Base-by-base conservation (phyloP, 2,888 invertebrate genomes). In the Cabera pusaria region DNA sequence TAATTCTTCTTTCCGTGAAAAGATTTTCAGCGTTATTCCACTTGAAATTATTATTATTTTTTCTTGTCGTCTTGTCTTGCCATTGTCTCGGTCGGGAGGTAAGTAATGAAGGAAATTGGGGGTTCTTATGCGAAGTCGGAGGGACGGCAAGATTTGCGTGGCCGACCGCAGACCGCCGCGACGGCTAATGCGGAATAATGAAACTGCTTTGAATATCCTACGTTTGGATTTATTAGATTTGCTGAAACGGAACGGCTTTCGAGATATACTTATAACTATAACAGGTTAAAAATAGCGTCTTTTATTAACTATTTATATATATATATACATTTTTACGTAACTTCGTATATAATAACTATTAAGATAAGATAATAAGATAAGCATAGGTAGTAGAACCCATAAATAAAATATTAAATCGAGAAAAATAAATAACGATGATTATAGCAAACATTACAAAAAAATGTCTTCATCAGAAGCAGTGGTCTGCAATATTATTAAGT, bases 1-100 rank as follows among this genome's bases (percentile, higher is more conserved):
- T 88, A 87, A 85, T 87, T 88, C 84, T 86, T 86, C 81, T 84
- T 84, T 75, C 80, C 74, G 73, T 88, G 87, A 88, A 88, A 88
- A 87, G 88, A 86, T 86, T 87, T 86, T 85, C 86, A 87, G 86
- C 85, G 82, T 84, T 87, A 85, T 85, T 87, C 88, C 87, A 88
- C 88, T 88, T 88, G 87, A 88, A 85, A 86, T 88, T 88, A 86
- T 87, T 86, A 84, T 86, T 72, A 62, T 78, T 83, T 85, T 85
- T 86, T 85, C 83, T 78, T 80, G 81, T 81, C 81, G 73, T 83
- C 79, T 36, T 41, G 78, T 88, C 86, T 85, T 87, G 75, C 87
- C 72, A 89, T 90, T 89, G 90, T 89, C 89, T 87, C 85, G 81
- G 75, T 69, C 65, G 77, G 76, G 77, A 87, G 84, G 88, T 88